Evolutionary conservation across 2,797 vertebrate genomes (phyloP).

Genomic region (Anguilla pacifica): DNA sequence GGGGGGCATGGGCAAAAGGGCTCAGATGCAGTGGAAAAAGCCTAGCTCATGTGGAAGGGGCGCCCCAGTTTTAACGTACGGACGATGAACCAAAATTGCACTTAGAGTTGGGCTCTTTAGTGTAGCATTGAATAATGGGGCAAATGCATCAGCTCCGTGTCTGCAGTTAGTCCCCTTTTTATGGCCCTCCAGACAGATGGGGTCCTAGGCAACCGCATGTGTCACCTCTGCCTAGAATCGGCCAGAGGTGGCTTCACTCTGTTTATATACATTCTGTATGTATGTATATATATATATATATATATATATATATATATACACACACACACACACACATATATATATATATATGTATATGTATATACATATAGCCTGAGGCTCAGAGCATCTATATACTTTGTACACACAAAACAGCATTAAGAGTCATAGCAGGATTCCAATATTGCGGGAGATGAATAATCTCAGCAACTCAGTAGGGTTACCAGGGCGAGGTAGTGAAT

Average conservation of each 20-base stretch:
- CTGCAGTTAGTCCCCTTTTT: conserved; percentile 48
- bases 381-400: not conserved
- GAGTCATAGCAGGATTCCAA: conserved; percentile 23
- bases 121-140: not conserved
- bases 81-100: conserved; percentile 40
- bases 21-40: not conserved
- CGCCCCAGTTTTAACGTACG: conserved; percentile 33
- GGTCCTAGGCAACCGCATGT: no score
- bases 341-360: no score
- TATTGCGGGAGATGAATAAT: conserved; percentile 14
- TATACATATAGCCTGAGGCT: not conserved
- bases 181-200: conserved; percentile 26
- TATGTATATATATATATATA: no score
- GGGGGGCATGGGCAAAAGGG: not conserved
- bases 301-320: no score
- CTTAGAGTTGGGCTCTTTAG: conserved; percentile 41
- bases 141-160: conserved; percentile 36
- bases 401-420: conserved; percentile 19
- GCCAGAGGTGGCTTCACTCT: no score
- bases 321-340: no score
- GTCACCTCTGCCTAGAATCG: no score
- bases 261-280: no score
- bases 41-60: not conserved
- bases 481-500: conserved; percentile 8
- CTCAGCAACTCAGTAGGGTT: conserved; percentile 1